These are phyloP conservation scores for Aphaenogaster rudis DNA, from an alignment of 1,140 invertebrate genomes.

Conservation along the genomic window DNA sequence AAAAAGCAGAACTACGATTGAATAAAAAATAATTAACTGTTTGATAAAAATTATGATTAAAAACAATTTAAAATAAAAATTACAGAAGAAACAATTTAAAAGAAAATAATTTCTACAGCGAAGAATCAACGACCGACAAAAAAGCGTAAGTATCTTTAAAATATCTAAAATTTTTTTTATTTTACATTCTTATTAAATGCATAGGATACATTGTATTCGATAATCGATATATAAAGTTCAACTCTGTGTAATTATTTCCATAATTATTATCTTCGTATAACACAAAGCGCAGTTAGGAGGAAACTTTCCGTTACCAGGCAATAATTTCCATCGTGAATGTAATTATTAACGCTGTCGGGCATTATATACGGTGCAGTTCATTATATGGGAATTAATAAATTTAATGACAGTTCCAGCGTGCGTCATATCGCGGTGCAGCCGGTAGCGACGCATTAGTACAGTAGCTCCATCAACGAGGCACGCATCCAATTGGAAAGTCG, in stretches of 20 bases:
- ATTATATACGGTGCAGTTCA: constrained; percentile 53
- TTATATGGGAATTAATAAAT: constrained; percentile 61
- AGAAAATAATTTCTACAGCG: neutral
- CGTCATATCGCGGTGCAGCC: constrained; percentile 39
- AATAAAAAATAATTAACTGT: neutral
- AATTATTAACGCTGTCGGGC: constrained; percentile 58
- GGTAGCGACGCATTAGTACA: constrained; percentile 34
- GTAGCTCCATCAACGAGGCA: constrained; percentile 21
- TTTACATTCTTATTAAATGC: neutral
- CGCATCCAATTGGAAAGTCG: constrained; percentile 70
- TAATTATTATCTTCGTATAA: constrained; percentile 59
- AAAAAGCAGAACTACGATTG: neutral
- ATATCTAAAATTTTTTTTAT: neutral
- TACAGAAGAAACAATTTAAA: neutral
- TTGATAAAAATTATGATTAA: neutral
- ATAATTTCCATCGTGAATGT: constrained; percentile 64
- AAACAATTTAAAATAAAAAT: neutral
- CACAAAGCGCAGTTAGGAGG: constrained; percentile 46
- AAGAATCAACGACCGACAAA: neutral
- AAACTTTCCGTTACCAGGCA: constrained; percentile 55
- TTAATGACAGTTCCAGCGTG: constrained; percentile 57
- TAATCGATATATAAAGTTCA: constrained; percentile 43
- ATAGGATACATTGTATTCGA: neutral
- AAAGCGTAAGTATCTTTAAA: constrained; percentile 40
- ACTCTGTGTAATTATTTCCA: constrained; percentile 57